Conservation (phyloP, 2,888 invertebrate species). For the Drosophila falleni region DNA sequence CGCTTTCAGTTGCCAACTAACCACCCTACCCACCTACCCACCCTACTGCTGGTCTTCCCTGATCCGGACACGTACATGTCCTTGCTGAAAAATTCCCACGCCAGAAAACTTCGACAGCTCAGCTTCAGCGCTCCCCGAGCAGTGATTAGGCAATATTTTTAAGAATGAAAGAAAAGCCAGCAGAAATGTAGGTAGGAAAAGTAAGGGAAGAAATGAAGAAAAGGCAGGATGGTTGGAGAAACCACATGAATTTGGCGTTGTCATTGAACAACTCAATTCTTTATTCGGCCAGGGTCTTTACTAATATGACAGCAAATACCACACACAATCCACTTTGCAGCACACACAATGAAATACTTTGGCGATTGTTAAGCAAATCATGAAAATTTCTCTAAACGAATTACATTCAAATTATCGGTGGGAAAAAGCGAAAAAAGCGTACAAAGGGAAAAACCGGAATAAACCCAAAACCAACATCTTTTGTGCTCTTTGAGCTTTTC, state of each 20-base stretch:
- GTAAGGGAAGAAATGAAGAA: not conserved
- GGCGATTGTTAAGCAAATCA: constrained; percentile 74
- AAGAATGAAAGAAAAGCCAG: not conserved
- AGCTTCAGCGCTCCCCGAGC: constrained; percentile 55
- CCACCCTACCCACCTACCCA: not conserved
- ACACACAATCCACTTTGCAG: constrained; percentile 32
- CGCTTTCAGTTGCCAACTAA: constrained; percentile 22
- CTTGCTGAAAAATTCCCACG: constrained; percentile 51
- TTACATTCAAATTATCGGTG: constrained; percentile 74
- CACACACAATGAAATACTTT: constrained; percentile 47
- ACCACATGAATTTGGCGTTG: constrained; percentile 62
- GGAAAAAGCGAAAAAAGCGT: constrained; percentile 6
- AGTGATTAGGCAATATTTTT: constrained; percentile 77
- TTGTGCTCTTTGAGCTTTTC: constrained; percentile 25
- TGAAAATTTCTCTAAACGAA: constrained; percentile 73
- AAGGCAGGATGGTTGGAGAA: not conserved
- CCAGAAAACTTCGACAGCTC: constrained; percentile 12
- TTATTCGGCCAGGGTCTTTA: constrained; percentile 10
- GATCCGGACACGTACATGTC: constrained; percentile 50
- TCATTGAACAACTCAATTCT: constrained; percentile 75
- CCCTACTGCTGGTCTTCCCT: not conserved
- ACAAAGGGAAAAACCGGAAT: not conserved
- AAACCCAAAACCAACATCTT: constrained; percentile 4
- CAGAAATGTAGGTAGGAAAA: not conserved
- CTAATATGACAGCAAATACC: constrained; percentile 31